These are phyloP conservation scores for Tinea trinotella DNA, from an alignment of 2,888 invertebrate genomes.

Conservation along the genomic window DNA sequence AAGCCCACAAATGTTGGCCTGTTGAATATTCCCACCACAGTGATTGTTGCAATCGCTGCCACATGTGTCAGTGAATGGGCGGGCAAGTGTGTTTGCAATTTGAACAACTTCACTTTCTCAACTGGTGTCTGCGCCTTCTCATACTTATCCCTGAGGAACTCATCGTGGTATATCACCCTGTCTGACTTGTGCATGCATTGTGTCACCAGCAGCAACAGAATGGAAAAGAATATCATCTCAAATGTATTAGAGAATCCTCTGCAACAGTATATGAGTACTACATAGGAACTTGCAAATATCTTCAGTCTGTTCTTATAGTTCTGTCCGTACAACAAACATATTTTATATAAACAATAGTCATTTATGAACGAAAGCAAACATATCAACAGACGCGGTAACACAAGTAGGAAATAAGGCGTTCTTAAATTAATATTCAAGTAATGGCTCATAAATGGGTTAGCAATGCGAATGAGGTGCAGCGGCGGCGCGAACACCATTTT, in stretches of 20 bases:
- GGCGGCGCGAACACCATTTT: constrained; percentile 83
- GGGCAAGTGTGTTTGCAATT: constrained; percentile 77
- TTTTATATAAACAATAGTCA: constrained; percentile 85
- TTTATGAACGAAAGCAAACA: constrained; percentile 83
- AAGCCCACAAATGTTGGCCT: constrained; percentile 93
- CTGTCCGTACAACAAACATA: constrained; percentile 81
- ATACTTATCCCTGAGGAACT: constrained; percentile 80
- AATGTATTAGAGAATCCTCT: constrained; percentile 91
- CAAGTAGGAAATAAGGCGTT: constrained; percentile 80
- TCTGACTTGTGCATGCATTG: constrained; percentile 81
- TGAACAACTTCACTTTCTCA: constrained; percentile 83
- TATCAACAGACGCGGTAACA: constrained; percentile 83
- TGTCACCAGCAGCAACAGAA: constrained; percentile 81
- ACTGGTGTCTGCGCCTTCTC: constrained; percentile 76
- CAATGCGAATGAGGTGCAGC: constrained; percentile 74
- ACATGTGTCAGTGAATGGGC: constrained; percentile 80
- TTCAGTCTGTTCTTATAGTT: constrained; percentile 79
- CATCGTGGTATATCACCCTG: constrained; percentile 79
- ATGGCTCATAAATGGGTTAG: constrained; percentile 70
- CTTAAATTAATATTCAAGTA: constrained; percentile 75
- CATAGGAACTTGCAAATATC: constrained; percentile 87
- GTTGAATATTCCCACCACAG: constrained; percentile 87
- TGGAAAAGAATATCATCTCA: constrained; percentile 85
- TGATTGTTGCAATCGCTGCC: constrained; percentile 76
- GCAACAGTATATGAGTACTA: constrained; percentile 85